Evolutionary conservation across 2,888 invertebrate species (phyloP), one percentile per base, ranked within the genome.

Genomic region (Cloeon dipterum): DNA sequence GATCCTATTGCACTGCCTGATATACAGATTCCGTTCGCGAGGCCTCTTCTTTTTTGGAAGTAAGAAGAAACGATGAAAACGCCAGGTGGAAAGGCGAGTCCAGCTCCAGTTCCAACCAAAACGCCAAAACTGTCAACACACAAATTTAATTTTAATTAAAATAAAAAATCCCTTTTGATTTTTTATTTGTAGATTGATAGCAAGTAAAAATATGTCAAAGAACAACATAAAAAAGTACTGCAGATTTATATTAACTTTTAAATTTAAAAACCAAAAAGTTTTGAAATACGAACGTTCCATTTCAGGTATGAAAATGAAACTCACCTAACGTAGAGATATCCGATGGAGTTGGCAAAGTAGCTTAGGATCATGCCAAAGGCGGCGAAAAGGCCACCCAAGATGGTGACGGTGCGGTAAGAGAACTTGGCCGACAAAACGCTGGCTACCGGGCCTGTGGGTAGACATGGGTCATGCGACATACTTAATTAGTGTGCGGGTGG

Each of bases 51-150:
- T 34, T 70, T 66, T 29, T 77, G 72, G 56, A 85, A 85, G 58
- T 85, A 85, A 40, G 79, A 79, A 36, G 82, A 82, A 44, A 85
- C 83, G 46, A 85, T 83, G 57, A 85, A 83, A 23, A 86, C 82
- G 0, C 85, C 85, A 3, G 85, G 83, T 1, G 85, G 85, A 58
- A 85, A 86, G 1, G 82, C 74, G 7, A 85, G 57, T 0, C 85
- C 85, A 2, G 83, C 83, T 5, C 85, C 85, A 26, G 72, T 70
- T 42, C 85, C 85, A 41, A 39, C 78, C 51, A 82, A 59, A 11
- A 78, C 66, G 36, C 83, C 83, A 57, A 81, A 83, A 57, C 81
- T 82, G 49, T 38, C 56, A 55, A 25, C 35, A 43, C n/a, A n/a
- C n/a, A n/a, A n/a, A n/a, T n/a, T n/a, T n/a, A n/a, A n/a, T n/a